Evolutionary conservation across 2,113 vertebrate genomes (phyloP).

Genomic region (Diadophis punctatus): DNA sequence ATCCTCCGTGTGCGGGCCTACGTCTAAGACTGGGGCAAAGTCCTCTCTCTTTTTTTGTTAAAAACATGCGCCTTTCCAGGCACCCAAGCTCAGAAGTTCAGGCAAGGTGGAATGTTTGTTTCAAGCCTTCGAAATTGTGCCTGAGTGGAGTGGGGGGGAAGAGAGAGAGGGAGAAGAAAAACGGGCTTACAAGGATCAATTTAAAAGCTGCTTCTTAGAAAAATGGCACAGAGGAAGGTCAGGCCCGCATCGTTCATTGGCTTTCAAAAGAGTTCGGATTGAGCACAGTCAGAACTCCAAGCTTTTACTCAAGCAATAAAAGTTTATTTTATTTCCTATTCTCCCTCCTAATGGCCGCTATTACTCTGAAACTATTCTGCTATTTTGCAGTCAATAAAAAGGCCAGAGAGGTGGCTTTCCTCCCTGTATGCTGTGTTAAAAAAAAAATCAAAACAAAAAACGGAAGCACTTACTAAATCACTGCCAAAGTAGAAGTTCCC

Average conservation of each 20-base stretch:
- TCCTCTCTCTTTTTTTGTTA: not conserved
- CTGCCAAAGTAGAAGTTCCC: not conserved
- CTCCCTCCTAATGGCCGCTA: slow-evolving; percentile 32
- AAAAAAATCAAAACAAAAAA: not conserved
- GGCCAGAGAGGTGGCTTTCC: not conserved
- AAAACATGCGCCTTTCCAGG: not conserved
- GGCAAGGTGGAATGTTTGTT: slow-evolving; percentile 4
- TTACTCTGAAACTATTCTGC: slow-evolving; percentile 38
- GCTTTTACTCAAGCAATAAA: slow-evolving; percentile 40
- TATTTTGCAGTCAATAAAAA: slow-evolving; percentile 37
- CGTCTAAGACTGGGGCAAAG: not conserved
- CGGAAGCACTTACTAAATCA: slow-evolving; percentile 1
- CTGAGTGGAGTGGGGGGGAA: no score
- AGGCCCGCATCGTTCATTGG: not conserved
- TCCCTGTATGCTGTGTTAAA: not conserved
- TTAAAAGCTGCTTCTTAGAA: not conserved
- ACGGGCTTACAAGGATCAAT: not conserved
- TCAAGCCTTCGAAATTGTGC: not conserved
- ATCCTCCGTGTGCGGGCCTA: not conserved
- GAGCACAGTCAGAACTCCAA: not conserved
- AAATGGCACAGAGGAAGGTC: not conserved
- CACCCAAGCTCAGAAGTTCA: not conserved
- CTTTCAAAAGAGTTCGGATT: slow-evolving; percentile 15
- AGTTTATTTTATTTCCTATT: slow-evolving; percentile 41
- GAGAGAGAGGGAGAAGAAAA: not conserved